Evolutionary conservation across 2,797 vertebrate species (phyloP).

Genomic region (Merluccius polli): DNA sequence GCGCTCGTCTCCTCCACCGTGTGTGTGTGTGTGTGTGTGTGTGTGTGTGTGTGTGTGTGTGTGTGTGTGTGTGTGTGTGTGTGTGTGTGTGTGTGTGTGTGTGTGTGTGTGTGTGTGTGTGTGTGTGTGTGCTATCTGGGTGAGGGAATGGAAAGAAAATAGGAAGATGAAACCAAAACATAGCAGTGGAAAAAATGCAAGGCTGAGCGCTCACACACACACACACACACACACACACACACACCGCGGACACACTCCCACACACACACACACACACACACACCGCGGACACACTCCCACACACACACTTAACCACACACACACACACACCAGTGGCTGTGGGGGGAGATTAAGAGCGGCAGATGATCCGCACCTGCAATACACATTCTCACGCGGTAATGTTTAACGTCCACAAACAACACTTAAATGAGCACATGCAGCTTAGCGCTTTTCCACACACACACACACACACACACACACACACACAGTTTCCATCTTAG

Average conservation of each 20-base stretch:
- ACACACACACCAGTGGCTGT: constrained; percentile 12
- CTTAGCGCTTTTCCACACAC: constrained; percentile 27
- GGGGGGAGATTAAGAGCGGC: constrained; percentile 33
- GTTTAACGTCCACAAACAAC: constrained; percentile 59
- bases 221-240: constrained; percentile 10
- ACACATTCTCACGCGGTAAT: constrained; percentile 38
- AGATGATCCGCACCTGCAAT: constrained; percentile 53
- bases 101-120: constrained; percentile 12
- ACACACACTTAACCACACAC: no score
- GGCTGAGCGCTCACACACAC: constrained; percentile 19
- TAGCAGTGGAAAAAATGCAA: constrained; percentile 62
- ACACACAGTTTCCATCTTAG: constrained; percentile 24
- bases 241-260: not conserved
- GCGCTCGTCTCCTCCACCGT: not conserved
- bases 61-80: constrained; percentile 1
- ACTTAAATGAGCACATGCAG: constrained; percentile 33
- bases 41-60: constrained; percentile 4
- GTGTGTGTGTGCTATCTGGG: constrained; percentile 6
- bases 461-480: constrained; percentile 14
- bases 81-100: constrained; percentile 5
- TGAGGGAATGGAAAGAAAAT: constrained; percentile 69
- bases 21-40: not conserved
- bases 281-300: not conserved
- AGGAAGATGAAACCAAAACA: constrained; percentile 63
- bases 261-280: constrained; percentile 13